A percentile compares a stretch with the other conserved stretches of the same genome.
These are phyloP conservation scores for Platyura marginata DNA, from an alignment of 1,140 invertebrate species.

Conservation along the genomic window DNA sequence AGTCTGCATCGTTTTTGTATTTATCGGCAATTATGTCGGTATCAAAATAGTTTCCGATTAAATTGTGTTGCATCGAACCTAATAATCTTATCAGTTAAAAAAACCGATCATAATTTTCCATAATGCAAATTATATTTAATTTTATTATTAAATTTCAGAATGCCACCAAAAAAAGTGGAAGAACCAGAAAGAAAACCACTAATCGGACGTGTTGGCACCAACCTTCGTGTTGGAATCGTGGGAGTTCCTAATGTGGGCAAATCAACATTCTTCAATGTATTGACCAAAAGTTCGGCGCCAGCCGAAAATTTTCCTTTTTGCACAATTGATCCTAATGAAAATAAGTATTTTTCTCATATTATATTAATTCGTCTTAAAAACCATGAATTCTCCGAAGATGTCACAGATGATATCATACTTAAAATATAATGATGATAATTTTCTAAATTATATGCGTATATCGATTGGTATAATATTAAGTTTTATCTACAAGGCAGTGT, in stretches of 20 bases:
- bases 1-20: background rate
- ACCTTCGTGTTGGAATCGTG: conserved; percentile 91
- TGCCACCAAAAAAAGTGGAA: conserved; percentile 91
- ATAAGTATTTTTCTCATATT: conserved; percentile 84
- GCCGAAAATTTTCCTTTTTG: conserved; percentile 99
- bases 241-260: conserved; percentile 89
- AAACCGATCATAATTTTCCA: background rate
- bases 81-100: background rate
- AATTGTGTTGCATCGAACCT: background rate
- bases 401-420: too few relatives aligned
- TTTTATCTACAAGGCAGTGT: too few relatives aligned
- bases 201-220: conserved; percentile 95
- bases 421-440: too few relatives aligned
- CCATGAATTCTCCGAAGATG: too few relatives aligned
- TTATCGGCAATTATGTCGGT: background rate
- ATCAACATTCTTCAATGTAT: conserved; percentile 98
- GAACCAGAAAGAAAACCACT: conserved; percentile 73
- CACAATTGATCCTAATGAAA: conserved; percentile 99
- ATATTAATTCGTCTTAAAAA: too few relatives aligned
- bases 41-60: too few relatives aligned
- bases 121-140: background rate
- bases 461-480: too few relatives aligned
- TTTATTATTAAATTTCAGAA: conserved; percentile 18
- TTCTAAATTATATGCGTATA: too few relatives aligned
- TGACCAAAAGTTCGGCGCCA: conserved; percentile 89